Base-by-base conservation (phyloP, 2,113 vertebrate species). In the Dicrurus megarhynchus region DNA sequence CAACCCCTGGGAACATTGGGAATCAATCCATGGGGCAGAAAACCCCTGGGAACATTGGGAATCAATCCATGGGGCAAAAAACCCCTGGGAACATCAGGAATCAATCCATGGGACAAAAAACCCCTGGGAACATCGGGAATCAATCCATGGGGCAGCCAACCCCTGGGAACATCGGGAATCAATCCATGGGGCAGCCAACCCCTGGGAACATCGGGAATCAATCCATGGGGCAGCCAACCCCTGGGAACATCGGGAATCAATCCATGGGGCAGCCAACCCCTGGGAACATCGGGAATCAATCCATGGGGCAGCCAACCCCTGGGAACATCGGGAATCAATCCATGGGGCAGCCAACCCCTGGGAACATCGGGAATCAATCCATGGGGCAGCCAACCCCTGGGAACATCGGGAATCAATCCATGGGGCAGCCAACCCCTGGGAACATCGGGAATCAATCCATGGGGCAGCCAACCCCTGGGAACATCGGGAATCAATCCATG, bases 41-140 rank as follows among this genome's bases (percentile, higher is more conserved):
- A n/a, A 1, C 3, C 3, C 57, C 9, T 11, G n/a, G n/a, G 26
- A 69, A 2, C 21, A 9, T 3, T 7, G 16, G 65, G 46, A 49
- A 68, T 35, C 1, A 7, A 56, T 44, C 70, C 70, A 55, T n/a
- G 70, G 32, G 39, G 52, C 17, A n/a, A n/a, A n/a, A n/a, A n/a
- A 1, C 15, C 77, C 16, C 13, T 15, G 26, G 17, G 27, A 80
- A 1, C 2, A 11, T 2, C 2, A 7, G 65, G 56, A 50, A 71
- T 8, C 2, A 7, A 52, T 50, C 44, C 55, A 50, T 19, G 37
- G 65, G 10, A n/a, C n/a, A n/a, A n/a, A n/a, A n/a, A n/a, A n/a
- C n/a, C 41, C 32, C 16, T 11, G 13, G 16, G 17, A 61, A 0
- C 1, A 27, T 4, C 0, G 0, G 23, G 23, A n/a, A 41, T 17